phyloP scores from a whole-genome alignment of 2,797 vertebrate species.

The Microctenopoma stevenorrisi region DNA sequence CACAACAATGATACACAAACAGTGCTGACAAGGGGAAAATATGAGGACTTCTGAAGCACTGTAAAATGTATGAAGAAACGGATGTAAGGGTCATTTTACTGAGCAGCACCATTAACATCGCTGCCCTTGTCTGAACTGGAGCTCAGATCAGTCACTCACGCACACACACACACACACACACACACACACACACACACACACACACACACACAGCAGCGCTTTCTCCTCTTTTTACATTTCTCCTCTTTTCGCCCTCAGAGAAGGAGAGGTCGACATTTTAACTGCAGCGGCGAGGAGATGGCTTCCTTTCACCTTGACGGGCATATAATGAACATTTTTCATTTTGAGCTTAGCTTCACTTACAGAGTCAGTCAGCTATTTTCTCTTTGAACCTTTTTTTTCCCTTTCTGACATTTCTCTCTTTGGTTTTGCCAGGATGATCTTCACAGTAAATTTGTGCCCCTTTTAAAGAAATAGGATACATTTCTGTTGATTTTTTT shows the following conservation, averaged over 20 bases:
- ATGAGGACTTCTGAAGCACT: constrained; percentile 58
- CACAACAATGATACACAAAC: constrained; percentile 58
- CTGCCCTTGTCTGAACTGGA: constrained; percentile 72
- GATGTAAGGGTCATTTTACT: constrained; percentile 78
- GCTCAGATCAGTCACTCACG: constrained; percentile 51
- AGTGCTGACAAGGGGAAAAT: constrained; percentile 68
- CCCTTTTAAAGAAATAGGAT: constrained; percentile 69
- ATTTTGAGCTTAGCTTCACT: constrained; percentile 80
- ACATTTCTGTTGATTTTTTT: constrained; percentile 63
- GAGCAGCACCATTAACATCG: constrained; percentile 72
- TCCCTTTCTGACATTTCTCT: constrained; percentile 70
- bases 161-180: constrained; percentile 4
- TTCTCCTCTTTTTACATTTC: constrained; percentile 62
- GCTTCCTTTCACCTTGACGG: constrained; percentile 80
- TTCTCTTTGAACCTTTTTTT: constrained; percentile 67
- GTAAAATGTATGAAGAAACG: constrained; percentile 67
- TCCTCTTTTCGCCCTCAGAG: constrained; percentile 62
- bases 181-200: constrained; percentile 1
- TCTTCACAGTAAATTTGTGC: constrained; percentile 74
- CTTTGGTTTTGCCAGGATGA: constrained; percentile 74
- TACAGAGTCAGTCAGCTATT: constrained; percentile 75
- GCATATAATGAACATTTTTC: constrained; percentile 80
- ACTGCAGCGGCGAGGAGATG: constrained; percentile 68
- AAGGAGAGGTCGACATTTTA: constrained; percentile 74
- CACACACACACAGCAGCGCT: constrained; percentile 27